phyloP scores from a whole-genome alignment of 2,113 vertebrate genomes.

The Syngnathus floridae region DNA sequence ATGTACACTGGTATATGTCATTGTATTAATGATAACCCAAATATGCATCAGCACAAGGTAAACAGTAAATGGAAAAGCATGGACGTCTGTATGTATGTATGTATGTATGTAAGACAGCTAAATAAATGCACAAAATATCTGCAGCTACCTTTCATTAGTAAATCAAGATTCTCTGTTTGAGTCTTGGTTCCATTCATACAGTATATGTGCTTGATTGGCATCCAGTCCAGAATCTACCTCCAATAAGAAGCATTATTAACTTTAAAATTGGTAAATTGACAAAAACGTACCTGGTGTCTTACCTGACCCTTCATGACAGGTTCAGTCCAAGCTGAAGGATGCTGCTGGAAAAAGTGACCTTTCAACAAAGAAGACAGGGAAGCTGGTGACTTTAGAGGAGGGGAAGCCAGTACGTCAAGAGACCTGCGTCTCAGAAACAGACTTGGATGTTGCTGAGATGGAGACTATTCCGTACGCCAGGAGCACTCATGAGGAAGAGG shows the following conservation, averaged over 20 bases:
- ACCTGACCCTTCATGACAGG: constrained; percentile 11
- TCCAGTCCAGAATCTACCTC: not conserved
- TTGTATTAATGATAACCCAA: too few relatives aligned
- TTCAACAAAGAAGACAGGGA: not conserved
- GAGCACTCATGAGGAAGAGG: not conserved
- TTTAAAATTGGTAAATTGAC: too few relatives aligned
- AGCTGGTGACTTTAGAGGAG: constrained; percentile 8
- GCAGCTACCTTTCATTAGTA: too few relatives aligned
- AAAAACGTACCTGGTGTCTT: not conserved
- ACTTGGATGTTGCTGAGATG: constrained; percentile 44
- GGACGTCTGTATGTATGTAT: too few relatives aligned
- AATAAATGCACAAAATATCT: too few relatives aligned
- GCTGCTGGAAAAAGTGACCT: not conserved
- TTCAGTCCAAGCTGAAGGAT: constrained; percentile 2
- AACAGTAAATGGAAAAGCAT: too few relatives aligned
- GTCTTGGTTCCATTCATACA: too few relatives aligned
- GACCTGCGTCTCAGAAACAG: constrained; percentile 46
- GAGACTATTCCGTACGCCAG: constrained; percentile 32
- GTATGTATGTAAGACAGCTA: too few relatives aligned
- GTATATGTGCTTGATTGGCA: too few relatives aligned
- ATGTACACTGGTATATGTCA: too few relatives aligned
- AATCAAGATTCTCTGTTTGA: too few relatives aligned
- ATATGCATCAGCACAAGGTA: too few relatives aligned
- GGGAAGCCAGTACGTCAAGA: constrained; percentile 10
- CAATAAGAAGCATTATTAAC: not conserved